Evolutionary conservation across 2,888 invertebrate genomes (phyloP).

Genomic region (Parascotia fuliginaria): DNA sequence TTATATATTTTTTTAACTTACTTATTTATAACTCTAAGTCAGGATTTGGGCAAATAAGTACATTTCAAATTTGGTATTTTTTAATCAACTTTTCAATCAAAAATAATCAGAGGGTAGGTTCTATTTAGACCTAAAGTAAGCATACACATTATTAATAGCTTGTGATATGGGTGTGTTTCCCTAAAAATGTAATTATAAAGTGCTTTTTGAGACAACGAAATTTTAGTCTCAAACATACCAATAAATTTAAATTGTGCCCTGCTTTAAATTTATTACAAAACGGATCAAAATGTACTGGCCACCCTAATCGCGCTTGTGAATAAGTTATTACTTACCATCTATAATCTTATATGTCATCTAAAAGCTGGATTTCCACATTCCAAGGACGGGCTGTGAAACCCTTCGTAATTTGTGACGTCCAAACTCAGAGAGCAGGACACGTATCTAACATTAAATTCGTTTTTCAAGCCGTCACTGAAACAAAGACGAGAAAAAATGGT

Average conservation of each 20-base stretch:
- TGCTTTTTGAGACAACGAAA: neutral
- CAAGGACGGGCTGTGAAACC: neutral
- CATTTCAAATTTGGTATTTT: no score
- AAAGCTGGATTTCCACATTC: neutral
- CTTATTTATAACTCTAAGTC: no score
- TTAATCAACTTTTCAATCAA: no score
- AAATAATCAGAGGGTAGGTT: no score
- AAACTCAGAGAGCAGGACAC: slow-evolving; percentile 4
- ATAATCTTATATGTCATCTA: neutral
- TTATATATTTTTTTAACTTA: no score
- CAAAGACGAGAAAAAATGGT: slow-evolving; percentile 6
- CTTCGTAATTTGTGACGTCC: slow-evolving; percentile 4
- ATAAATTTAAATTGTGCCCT: neutral
- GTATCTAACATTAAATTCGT: slow-evolving; percentile 8
- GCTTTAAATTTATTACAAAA: neutral
- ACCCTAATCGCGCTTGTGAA: neutral
- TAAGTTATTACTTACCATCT: neutral
- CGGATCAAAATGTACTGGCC: neutral
- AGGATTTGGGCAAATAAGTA: no score
- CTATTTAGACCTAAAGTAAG: no score
- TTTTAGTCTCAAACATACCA: neutral
- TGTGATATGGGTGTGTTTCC: no score
- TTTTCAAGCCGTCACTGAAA: slow-evolving; percentile 7
- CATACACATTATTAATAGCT: no score
- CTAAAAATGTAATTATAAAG: neutral